Evolutionary conservation across 2,113 vertebrate genomes (phyloP).

Genomic region (Epinephelus fuscoguttatus): DNA sequence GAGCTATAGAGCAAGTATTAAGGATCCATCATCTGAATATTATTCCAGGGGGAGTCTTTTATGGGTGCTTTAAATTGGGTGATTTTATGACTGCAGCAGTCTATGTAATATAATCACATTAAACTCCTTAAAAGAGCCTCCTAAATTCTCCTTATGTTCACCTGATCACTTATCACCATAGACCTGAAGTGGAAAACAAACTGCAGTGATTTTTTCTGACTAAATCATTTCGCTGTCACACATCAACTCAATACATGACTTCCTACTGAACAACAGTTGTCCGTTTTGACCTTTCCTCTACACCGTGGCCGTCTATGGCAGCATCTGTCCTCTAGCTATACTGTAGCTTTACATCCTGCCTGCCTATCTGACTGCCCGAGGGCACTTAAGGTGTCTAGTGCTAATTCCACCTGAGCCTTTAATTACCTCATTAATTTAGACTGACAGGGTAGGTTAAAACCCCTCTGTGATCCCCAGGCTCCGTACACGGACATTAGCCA

Average conservation of each 20-base stretch:
- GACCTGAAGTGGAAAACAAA: conserved; percentile 49
- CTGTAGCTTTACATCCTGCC: conserved; percentile 50
- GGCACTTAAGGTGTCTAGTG: conserved; percentile 79
- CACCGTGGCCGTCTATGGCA: conserved; percentile 20
- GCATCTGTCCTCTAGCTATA: conserved; percentile 50
- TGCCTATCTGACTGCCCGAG: conserved; percentile 61
- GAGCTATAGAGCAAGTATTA: conserved; percentile 25
- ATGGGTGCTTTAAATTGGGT: conserved; percentile 69
- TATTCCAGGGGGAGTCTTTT: conserved; percentile 68
- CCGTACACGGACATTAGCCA: conserved; percentile 71
- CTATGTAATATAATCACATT: conserved; percentile 69
- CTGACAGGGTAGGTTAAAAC: conserved; percentile 84
- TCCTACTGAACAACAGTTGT: conserved; percentile 16
- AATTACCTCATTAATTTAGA: conserved; percentile 86
- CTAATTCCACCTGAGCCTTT: conserved; percentile 84
- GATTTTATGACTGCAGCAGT: conserved; percentile 69
- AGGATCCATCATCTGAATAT: conserved; percentile 62
- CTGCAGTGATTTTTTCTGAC: conserved; percentile 28
- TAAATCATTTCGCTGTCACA: not conserved
- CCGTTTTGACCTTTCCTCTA: conserved; percentile 52
- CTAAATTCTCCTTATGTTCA: conserved; percentile 66
- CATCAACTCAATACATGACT: conserved; percentile 3
- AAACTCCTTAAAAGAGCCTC: conserved; percentile 57
- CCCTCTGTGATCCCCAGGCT: conserved; percentile 78
- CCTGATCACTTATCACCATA: conserved; percentile 38